Conservation (phyloP, 2,113 vertebrate genomes). For the Rhabdomys dilectus region DNA sequence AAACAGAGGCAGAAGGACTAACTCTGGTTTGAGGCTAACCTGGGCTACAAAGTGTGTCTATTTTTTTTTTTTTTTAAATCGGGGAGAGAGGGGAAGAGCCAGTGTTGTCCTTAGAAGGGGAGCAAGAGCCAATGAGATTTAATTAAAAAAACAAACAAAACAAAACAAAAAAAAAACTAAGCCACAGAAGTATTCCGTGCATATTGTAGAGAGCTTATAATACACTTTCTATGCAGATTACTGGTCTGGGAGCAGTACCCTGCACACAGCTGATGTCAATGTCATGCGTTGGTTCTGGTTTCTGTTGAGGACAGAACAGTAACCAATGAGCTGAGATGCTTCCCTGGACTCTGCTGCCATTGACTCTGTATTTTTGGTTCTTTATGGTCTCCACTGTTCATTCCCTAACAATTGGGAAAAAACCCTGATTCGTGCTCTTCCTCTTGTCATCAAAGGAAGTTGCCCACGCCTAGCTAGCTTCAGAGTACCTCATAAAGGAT, state of each 20-base stretch:
- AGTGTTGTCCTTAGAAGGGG: neutral
- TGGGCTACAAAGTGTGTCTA: neutral
- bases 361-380: neutral
- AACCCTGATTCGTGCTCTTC: neutral
- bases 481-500: neutral
- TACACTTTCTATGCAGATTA: neutral
- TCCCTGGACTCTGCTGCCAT: neutral
- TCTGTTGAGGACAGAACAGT: neutral
- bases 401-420: neutral
- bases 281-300: neutral
- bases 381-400: neutral
- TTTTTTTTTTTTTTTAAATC: neutral
- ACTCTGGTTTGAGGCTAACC: neutral
- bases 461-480: neutral
- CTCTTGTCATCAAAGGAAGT: neutral
- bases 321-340: neutral
- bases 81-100: neutral
- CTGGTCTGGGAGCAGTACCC: neutral
- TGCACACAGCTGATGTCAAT: neutral
- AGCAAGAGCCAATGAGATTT: neutral
- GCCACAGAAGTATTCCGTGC: neutral
- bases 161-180: neutral
- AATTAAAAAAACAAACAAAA: neutral
- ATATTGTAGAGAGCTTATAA: neutral
- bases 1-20: neutral